Evolutionary conservation across 2,113 vertebrate species (phyloP), one percentile per base, ranked within the genome.

Genomic region (Scalopus aquaticus): DNA sequence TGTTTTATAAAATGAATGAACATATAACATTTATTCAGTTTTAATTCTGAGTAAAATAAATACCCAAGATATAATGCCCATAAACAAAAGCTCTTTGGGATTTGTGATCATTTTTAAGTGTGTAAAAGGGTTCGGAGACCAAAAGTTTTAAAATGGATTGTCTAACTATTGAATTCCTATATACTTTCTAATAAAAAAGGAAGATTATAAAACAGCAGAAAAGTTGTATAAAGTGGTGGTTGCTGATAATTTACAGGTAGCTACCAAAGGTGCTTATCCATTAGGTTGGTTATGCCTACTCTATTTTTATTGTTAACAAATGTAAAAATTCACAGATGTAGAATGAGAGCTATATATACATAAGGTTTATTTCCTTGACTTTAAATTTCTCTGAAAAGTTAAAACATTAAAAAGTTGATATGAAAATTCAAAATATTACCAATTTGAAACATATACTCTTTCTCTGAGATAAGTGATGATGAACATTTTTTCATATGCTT

Each of bases 401-500:
- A 89, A 81, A n/a, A 65, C 92, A 86, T 17, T 69, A n/a, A 84
- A 95, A 95, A 95, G 69, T 28, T 76, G 74, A 94, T 44, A 60
- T 62, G 35, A 92, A 87, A 83, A 78, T 9, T 70, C 16, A 39
- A 49, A 88, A 74, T 6, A 74, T 30, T 70, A 86, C 32, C 89
- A 89, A 54, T 83, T 95, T 94, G 83, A 90, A 83, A 77, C 79
- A 20, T 28, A 46, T 17, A 39, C 26, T 20, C 15, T 20, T 54
- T 54, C 51, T 12, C 51, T 54, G 51, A 54, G 19, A 54, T 54
- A 54, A 54, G 6, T 54, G 51, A 54, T 54, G 51, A 54, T 20
- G 17, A n/a, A n/a, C n/a, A n/a, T n/a, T n/a, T 54, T 54, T 54
- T 54, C 51, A 19, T 6, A 54, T 17, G 51, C 17, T 20, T 54